phyloP scores from a whole-genome alignment of 2,797 vertebrate genomes.

The Psittacula echo region DNA sequence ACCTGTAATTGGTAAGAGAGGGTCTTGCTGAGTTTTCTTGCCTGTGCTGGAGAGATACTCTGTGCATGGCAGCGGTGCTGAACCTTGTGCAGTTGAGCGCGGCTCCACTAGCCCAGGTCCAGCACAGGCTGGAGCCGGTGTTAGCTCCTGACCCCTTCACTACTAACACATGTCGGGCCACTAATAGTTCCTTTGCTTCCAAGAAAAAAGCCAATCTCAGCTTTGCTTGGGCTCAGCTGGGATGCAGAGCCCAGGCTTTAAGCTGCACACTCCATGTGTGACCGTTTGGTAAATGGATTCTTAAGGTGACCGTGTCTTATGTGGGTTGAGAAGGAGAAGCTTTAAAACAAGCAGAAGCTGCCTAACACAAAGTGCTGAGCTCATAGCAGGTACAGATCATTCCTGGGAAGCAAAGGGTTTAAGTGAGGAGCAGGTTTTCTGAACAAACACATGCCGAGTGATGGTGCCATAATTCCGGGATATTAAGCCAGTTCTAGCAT shows the following conservation, averaged over 20 bases:
- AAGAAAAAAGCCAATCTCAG: background rate
- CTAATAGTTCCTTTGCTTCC: background rate
- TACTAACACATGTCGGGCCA: fast-evolving
- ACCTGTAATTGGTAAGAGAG: slow-evolving; percentile 79
- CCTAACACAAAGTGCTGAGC: background rate
- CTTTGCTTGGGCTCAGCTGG: background rate
- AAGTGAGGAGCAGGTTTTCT: background rate
- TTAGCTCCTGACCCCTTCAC: background rate
- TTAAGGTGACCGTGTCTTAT: fast-evolving
- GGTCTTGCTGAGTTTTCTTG: slow-evolving; percentile 64
- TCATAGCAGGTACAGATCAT: background rate
- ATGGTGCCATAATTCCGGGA: background rate
- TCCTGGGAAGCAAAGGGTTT: background rate
- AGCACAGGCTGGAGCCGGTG: background rate
- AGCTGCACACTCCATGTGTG: background rate
- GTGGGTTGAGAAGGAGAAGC: background rate
- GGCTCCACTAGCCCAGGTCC: background rate
- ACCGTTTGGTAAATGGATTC: background rate
- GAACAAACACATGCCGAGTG: background rate
- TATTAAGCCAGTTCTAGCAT: background rate
- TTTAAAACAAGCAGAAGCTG: background rate
- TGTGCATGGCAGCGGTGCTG: fast-evolving
- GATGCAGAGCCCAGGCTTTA: background rate
- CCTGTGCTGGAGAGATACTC: background rate
- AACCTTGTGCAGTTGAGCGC: background rate